phyloP scores from a whole-genome alignment of 1,140 invertebrate species.

The Radopholus similis region DNA sequence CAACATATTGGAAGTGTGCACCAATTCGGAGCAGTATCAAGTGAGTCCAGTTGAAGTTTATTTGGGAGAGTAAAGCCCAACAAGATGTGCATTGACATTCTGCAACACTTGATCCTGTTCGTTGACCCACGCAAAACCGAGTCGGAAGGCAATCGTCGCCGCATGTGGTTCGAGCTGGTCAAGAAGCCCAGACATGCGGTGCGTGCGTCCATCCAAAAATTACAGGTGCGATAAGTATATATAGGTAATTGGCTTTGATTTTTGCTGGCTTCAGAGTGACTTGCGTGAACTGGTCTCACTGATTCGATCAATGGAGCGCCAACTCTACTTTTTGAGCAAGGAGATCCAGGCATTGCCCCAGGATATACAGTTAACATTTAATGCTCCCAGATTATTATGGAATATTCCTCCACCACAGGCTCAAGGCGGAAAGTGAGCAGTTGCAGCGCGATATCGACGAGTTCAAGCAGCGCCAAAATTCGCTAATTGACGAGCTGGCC shows the following conservation, averaged over 20 bases:
- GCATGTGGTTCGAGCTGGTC: conserved; percentile 78
- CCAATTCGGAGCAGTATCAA: conserved; percentile 71
- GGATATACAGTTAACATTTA: background rate
- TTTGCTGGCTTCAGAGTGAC: conserved; percentile 36
- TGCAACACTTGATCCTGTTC: conserved; percentile 92
- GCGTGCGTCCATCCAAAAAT: conserved; percentile 66
- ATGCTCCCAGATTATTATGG: background rate
- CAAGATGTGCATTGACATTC: conserved; percentile 73
- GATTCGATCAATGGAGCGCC: conserved; percentile 48
- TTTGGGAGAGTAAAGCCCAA: background rate
- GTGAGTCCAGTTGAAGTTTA: conserved; percentile 1
- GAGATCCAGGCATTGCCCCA: conserved; percentile 20
- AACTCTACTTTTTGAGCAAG: conserved; percentile 54
- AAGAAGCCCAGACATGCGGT: conserved; percentile 76
- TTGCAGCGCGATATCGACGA: conserved; percentile 70
- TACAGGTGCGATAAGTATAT: conserved; percentile 63
- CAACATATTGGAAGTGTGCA: conserved; percentile 89
- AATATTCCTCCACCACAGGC: conserved; percentile 18
- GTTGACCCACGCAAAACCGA: conserved; percentile 91
- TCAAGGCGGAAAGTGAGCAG: conserved; percentile 20
- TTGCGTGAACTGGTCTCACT: conserved; percentile 55
- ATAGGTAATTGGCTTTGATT: conserved; percentile 62
- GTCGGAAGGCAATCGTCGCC: conserved; percentile 62
- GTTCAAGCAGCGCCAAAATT: conserved; percentile 80
- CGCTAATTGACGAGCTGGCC: conserved; percentile 83